Base-by-base conservation (phyloP, 2,888 invertebrate species). In the Caenorhabditis drosophilae region DNA sequence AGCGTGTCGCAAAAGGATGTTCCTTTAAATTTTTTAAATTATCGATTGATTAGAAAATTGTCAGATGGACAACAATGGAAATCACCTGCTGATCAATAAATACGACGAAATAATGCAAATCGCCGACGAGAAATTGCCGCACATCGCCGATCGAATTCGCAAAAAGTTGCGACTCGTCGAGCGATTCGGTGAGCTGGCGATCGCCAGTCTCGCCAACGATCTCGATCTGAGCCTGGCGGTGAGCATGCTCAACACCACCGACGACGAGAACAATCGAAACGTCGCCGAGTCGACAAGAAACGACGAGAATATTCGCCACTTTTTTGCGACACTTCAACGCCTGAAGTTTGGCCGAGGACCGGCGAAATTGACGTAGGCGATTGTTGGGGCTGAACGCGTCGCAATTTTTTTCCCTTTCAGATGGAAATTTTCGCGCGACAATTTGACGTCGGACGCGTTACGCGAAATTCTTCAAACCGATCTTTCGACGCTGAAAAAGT, bases 291-390 rank as follows among this genome's bases (percentile, higher is more conserved):
- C n/a, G n/a, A n/a, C n/a, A n/a, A 42, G 52, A 12, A 59, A 27
- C 16, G 26, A 63, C 36, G 59, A 59, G 41, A 96, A 97, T 85
- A 87, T 96, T 64, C 87, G 93, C 50, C 92, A 92, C 75, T 96
- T 97, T 86, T 94, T 96, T 84, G 87, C 92, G 68, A 94, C 94
- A 85, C 87, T 97, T 36, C 95, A 96, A 85, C 91, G 92, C 84
- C 95, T 95, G 85, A 95, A 96, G 49, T 95, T 92, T 79, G 96
- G 95, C 0, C 95, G 95, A 85, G 96, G 96, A 6, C 96, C 96
- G 12, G 92, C 92, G 67, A 96, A 96, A 86, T 88, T 96, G 76
- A 95, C 93, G 94, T 95, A 31, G 31, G 7, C 31, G 7, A 31
- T 6, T 31, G 31, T 9, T 31, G 31, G 31, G 31, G 7, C 7